A percentile compares a stretch with the other conserved stretches of the same genome.
phyloP scores from a whole-genome alignment of 2,888 invertebrate species.

The Isoperla grammatica region DNA sequence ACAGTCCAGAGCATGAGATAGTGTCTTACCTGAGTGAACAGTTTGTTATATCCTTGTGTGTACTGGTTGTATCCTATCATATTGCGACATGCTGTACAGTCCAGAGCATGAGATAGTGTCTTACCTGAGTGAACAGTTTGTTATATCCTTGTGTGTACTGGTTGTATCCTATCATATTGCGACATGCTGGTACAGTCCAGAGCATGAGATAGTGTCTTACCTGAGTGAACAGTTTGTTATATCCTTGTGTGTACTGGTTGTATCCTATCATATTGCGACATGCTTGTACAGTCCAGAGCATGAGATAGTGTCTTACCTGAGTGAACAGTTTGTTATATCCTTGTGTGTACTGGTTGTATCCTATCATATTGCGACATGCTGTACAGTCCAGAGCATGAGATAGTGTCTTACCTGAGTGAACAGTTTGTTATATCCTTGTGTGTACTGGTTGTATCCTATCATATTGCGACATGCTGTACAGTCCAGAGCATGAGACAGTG shows the following conservation, averaged over 20 bases:
- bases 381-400: too few relatives aligned
- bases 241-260: slow-evolving; percentile 69
- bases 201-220: slow-evolving; percentile 51
- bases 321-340: slow-evolving; percentile 81
- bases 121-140: slow-evolving; percentile 78
- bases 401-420: slow-evolving; percentile 65
- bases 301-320: slow-evolving; percentile 59
- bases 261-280: slow-evolving; percentile 72
- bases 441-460: slow-evolving; percentile 72
- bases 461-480: slow-evolving; percentile 58
- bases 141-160: slow-evolving; percentile 73
- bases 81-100: slow-evolving; percentile 54
- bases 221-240: slow-evolving; percentile 81
- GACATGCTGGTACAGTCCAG: too few relatives aligned
- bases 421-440: slow-evolving; percentile 76
- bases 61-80: slow-evolving; percentile 74
- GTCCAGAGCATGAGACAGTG: too few relatives aligned
- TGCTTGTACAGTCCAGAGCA: too few relatives aligned
- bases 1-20: too few relatives aligned
- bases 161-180: slow-evolving; percentile 72
- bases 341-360: slow-evolving; percentile 68
- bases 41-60: slow-evolving; percentile 75
- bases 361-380: slow-evolving; percentile 66
- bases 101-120: too few relatives aligned
- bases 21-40: slow-evolving; percentile 67